These are phyloP conservation scores for Perizoma affinitatum DNA, from an alignment of 2,888 invertebrate species.

Conservation along the genomic window DNA sequence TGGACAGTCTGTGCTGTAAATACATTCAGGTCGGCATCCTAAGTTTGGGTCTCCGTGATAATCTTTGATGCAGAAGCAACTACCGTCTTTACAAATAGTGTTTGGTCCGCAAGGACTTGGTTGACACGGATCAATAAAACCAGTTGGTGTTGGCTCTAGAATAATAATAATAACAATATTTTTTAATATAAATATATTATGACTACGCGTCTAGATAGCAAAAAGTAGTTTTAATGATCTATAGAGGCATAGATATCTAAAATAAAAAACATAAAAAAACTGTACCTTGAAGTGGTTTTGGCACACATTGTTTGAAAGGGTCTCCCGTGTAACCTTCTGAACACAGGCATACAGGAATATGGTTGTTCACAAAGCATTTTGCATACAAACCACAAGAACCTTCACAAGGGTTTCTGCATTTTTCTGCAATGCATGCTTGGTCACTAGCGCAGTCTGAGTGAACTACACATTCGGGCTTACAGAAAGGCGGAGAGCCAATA, in stretches of 20 bases:
- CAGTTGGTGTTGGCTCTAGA: conserved; percentile 52
- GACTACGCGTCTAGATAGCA: no score
- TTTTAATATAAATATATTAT: background rate
- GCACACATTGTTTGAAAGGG: conserved; percentile 87
- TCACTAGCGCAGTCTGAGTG: conserved; percentile 87
- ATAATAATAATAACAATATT: conserved; percentile 8
- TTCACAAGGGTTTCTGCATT: conserved; percentile 88
- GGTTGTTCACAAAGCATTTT: conserved; percentile 87
- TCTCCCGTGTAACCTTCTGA: conserved; percentile 86
- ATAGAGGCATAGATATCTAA: background rate
- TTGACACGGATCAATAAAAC: conserved; percentile 80
- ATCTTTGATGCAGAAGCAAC: conserved; percentile 85
- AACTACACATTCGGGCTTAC: conserved; percentile 87
- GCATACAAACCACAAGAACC: conserved; percentile 88
- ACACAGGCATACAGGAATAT: conserved; percentile 89
- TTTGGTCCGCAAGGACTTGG: conserved; percentile 87
- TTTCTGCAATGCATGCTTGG: conserved; percentile 87
- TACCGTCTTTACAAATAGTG: conserved; percentile 81
- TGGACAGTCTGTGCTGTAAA: conserved; percentile 87
- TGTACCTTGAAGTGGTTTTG: conserved; percentile 78
- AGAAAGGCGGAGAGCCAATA: conserved; percentile 86
- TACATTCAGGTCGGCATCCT: conserved; percentile 89
- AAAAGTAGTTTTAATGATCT: background rate
- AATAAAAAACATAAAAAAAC: background rate
- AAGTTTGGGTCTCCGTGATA: conserved; percentile 87